Evolutionary conservation across 2,888 invertebrate species (phyloP).

Genomic region (Deroplatys truncata): DNA sequence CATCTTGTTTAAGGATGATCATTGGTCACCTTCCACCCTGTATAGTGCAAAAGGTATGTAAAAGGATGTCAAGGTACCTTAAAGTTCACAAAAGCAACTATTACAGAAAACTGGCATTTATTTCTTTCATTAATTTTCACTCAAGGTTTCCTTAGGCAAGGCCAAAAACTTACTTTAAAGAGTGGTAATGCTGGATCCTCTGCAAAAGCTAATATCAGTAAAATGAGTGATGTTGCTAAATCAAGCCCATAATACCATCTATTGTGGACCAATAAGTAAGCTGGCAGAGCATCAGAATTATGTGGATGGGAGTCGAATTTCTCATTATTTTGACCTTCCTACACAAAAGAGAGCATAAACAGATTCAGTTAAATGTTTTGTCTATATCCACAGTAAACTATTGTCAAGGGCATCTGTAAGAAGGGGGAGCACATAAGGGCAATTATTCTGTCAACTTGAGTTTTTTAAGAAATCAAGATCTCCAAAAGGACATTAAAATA

Average conservation of each 20-base stretch:
- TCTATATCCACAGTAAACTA: not conserved
- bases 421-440: not conserved
- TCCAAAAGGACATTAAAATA: too few species aligned
- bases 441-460: not conserved
- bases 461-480: not conserved
- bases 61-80: too few species aligned
- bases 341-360: constrained; percentile 36
- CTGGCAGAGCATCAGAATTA: constrained; percentile 76
- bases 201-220: constrained; percentile 70
- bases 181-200: constrained; percentile 76
- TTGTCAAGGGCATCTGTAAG: not conserved
- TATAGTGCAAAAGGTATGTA: too few species aligned
- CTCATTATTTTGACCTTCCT: constrained; percentile 89
- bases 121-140: too few species aligned
- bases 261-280: constrained; percentile 83
- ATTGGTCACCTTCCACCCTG: too few species aligned
- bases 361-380: not conserved
- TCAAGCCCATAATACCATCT: constrained; percentile 82
- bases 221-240: constrained; percentile 66
- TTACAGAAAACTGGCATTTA: too few species aligned
- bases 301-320: constrained; percentile 86
- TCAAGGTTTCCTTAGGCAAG: not conserved
- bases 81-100: too few species aligned
- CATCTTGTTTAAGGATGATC: too few species aligned
- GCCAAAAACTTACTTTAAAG: constrained; percentile 53